A percentile compares a stretch with the other conserved stretches of the same genome.
Conservation (phyloP, 2,888 invertebrate genomes). For the Conus canariensis region DNA sequence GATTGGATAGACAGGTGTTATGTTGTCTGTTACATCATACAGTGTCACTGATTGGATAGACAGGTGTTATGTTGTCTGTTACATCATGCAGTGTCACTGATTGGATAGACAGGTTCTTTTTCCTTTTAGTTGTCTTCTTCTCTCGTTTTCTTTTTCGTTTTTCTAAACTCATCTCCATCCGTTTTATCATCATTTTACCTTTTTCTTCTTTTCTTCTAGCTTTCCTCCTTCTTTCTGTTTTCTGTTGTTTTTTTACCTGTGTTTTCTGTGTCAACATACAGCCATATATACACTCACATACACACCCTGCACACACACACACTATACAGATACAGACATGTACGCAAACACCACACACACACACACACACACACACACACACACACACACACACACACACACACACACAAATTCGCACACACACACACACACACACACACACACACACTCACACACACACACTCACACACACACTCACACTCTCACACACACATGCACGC, state of each 20-base stretch:
- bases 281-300: background rate
- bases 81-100: too few species aligned
- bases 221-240: background rate
- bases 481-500: too few species aligned
- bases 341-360: too few species aligned
- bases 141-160: background rate
- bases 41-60: too few species aligned
- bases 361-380: too few species aligned
- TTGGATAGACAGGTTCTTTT: background rate
- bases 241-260: background rate
- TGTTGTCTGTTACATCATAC: too few species aligned
- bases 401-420: background rate
- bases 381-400: background rate
- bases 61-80: background rate
- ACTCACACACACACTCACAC: too few species aligned
- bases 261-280: background rate
- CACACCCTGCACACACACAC: background rate
- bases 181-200: background rate
- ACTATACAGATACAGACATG: too few species aligned
- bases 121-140: background rate
- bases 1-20: too few species aligned
- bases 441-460: too few species aligned
- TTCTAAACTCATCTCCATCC: too few species aligned
- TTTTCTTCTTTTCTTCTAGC: background rate
- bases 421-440: conserved; percentile 3